These are phyloP conservation scores for Idaea straminata DNA, from an alignment of 2,888 invertebrate genomes.

Conservation along the genomic window DNA sequence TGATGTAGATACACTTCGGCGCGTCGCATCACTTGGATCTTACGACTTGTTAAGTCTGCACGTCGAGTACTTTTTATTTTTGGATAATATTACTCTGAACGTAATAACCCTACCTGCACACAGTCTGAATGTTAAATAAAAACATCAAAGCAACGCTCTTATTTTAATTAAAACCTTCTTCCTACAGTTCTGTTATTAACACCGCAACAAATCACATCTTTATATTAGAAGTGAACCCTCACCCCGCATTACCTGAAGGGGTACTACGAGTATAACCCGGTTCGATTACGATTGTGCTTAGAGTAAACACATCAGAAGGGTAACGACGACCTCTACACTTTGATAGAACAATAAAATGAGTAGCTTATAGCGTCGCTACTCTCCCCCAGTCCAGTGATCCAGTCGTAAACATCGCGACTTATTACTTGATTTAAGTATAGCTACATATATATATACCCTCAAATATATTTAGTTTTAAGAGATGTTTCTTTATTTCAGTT, in stretches of 20 bases:
- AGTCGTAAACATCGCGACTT: background rate
- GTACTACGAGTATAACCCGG: background rate
- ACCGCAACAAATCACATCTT: background rate
- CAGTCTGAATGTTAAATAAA: background rate
- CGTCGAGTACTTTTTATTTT: too few species aligned
- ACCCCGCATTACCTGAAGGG: background rate
- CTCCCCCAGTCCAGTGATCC: background rate
- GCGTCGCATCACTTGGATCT: too few species aligned
- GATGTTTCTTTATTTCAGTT: background rate
- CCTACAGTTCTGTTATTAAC: background rate
- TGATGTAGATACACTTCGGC: too few species aligned
- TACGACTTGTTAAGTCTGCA: too few species aligned
- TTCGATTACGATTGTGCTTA: background rate
- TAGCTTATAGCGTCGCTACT: background rate
- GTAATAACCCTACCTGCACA: background rate
- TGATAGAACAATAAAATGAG: background rate
- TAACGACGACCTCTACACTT: background rate
- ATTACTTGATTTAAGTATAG: background rate
- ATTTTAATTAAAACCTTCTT: background rate
- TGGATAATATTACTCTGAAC: background rate
- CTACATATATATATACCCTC: background rate
- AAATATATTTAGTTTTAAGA: background rate
- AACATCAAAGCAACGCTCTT: background rate
- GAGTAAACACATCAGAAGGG: background rate
- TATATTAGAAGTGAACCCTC: background rate